Percentiles rank a stretch among this genome's conserved stretches.
phyloP scores from a whole-genome alignment of 1,140 invertebrate species.

The Orius laevigatus region DNA sequence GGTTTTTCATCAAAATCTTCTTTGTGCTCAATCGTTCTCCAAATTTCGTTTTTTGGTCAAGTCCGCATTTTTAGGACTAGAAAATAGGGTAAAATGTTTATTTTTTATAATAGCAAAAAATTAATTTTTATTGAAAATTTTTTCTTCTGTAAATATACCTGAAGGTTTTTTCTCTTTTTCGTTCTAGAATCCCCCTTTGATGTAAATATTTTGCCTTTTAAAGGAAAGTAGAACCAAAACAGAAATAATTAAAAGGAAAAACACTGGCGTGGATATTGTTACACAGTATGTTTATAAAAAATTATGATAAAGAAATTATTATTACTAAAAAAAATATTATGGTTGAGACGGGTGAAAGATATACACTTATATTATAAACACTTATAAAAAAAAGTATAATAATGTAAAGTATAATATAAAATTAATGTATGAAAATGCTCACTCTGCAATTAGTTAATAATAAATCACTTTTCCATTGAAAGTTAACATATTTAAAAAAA shows the following conservation, averaged over 20 bases:
- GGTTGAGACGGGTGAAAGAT: slow-evolving; percentile 17
- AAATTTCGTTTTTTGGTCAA: no score
- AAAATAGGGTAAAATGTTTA: no score
- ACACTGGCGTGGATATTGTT: no score
- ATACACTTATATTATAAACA: slow-evolving; percentile 16
- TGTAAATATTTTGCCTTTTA: not conserved
- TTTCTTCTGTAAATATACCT: no score
- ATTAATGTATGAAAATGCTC: slow-evolving; percentile 18
- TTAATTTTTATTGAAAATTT: no score
- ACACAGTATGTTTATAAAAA: slow-evolving; percentile 15
- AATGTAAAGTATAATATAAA: slow-evolving; percentile 16
- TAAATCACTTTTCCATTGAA: slow-evolving; percentile 17
- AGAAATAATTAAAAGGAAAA: not conserved
- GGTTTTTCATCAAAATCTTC: no score
- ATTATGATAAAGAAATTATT: slow-evolving; percentile 10
- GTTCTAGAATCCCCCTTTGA: not conserved
- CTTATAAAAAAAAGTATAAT: slow-evolving; percentile 16
- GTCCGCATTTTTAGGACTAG: no score
- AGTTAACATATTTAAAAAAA: slow-evolving; percentile 14
- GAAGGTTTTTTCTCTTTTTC: not conserved
- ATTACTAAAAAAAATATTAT: slow-evolving; percentile 12
- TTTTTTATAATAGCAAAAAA: no score
- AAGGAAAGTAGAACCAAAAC: not conserved
- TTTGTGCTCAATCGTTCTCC: no score
- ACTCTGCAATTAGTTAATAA: slow-evolving; percentile 18